A percentile compares a stretch with the other conserved stretches of the same genome.
These are phyloP conservation scores for Amyelois transitella DNA, from an alignment of 1,140 invertebrate genomes.

Conservation along the genomic window DNA sequence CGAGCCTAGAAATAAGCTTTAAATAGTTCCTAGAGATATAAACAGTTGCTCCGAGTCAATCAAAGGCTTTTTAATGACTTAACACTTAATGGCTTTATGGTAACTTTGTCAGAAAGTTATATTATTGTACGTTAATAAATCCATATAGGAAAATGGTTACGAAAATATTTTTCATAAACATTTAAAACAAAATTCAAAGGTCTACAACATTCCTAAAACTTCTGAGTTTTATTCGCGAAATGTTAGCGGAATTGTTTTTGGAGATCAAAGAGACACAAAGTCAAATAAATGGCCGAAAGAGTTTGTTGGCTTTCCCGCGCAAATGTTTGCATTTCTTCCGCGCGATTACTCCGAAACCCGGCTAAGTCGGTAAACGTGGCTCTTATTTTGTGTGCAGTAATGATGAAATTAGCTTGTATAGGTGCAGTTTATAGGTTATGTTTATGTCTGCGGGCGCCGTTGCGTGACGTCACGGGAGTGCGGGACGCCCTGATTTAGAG, in stretches of 20 bases:
- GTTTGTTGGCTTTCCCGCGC: neutral
- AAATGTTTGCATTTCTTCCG: neutral
- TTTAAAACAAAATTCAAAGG: no score
- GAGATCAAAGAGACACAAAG: neutral
- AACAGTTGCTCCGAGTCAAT: no score
- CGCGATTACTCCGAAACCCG: neutral
- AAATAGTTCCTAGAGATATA: no score
- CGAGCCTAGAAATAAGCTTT: no score
- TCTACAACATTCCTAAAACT: no score
- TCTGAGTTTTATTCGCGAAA: no score
- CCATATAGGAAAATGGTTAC: no score
- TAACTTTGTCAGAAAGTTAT: no score
- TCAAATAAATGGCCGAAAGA: neutral
- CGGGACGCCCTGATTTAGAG: neutral
- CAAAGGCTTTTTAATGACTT: no score
- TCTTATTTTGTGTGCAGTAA: neutral
- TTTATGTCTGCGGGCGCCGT: slow-evolving; percentile 5
- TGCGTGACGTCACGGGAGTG: slow-evolving; percentile 8
- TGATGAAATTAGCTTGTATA: neutral
- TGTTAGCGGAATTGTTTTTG: neutral
- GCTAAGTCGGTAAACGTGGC: neutral
- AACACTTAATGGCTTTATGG: no score
- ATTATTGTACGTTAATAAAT: no score
- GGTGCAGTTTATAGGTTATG: neutral
- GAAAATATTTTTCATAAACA: no score